Base-by-base conservation (phyloP, 2,888 invertebrate genomes). In the Chymomyza caudatula region DNA sequence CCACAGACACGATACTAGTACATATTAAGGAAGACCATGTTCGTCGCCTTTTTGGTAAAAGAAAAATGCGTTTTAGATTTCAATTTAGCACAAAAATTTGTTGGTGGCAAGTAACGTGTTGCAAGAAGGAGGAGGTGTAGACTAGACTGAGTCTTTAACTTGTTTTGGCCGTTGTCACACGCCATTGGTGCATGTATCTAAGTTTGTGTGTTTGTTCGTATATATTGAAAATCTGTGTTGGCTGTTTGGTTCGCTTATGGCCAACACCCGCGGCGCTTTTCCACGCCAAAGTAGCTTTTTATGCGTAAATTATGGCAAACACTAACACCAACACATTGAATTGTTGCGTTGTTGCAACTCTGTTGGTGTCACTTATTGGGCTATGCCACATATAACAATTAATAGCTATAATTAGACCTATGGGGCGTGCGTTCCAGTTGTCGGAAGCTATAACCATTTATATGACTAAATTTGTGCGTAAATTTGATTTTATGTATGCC, bases 391-490 rank as follows among this genome's bases (percentile, higher is more conserved):
- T 53, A 20, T 62, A 82, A 82, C 82, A 83, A 83, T 86, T 83
- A 83, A 83, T 84, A 84, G 81, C 82, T 69, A 75, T 85, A 84
- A 83, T 83, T 86, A 86, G 86, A 81, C 78, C 82, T 84, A 67
- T 72, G 82, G 81, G 78, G 78, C 80, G 67, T 37, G 59, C 68
- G 69, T 74, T 72, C 69, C 80, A 82, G 77, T 79, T 81, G 81
- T 83, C 82, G 82, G 82, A 83, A 83, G 86, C 82, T 84, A 78
- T 86, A 86, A 73, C 72, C 73, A 73, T 81, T 82, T 77, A 75
- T 81, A 86, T 78, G 85, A 77, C 85, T 83, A 78, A 81, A 83
- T 82, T 74, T 81, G 86, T 78, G 73, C 73, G 76, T 83, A 85
- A 79, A 85, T 84, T 84, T 65, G 71, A 78, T 76, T 68, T 69